A percentile compares a stretch with the other conserved stretches of the same genome.
Evolutionary conservation across 2,888 invertebrate species (phyloP).

Genomic region (Lithophane ornitopus): DNA sequence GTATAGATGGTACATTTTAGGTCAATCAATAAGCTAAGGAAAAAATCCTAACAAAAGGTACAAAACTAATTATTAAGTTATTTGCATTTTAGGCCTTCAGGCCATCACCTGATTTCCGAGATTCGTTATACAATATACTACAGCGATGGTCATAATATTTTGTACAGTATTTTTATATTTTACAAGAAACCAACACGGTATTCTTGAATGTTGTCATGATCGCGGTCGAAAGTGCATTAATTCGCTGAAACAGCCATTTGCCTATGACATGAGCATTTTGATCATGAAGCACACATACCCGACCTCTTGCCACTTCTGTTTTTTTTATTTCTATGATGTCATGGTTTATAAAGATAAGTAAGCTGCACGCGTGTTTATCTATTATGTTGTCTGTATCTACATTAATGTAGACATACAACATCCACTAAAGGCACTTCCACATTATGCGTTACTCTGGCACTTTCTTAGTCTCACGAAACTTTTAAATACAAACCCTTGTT

Average conservation of each 20-base stretch:
- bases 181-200: not conserved
- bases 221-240: not conserved
- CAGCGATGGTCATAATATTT: not conserved
- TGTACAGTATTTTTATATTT: not conserved
- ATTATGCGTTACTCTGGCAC: constrained; percentile 25
- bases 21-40: not conserved
- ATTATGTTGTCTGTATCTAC: not conserved
- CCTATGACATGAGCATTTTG: not conserved
- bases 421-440: constrained; percentile 41
- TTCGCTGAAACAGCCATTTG: not conserved
- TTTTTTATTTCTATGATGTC: not conserved
- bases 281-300: not conserved
- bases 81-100: not conserved
- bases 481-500: constrained; percentile 5
- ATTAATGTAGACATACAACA: not conserved
- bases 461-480: constrained; percentile 33
- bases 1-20: too few species aligned
- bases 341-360: not conserved
- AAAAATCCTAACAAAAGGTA: not conserved
- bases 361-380: not conserved
- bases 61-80: not conserved
- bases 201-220: not conserved
- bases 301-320: not conserved
- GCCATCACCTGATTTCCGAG: not conserved
- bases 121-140: constrained; percentile 7